These are phyloP conservation scores for Zapornia atra DNA, from an alignment of 2,113 vertebrate species.

Conservation along the genomic window DNA sequence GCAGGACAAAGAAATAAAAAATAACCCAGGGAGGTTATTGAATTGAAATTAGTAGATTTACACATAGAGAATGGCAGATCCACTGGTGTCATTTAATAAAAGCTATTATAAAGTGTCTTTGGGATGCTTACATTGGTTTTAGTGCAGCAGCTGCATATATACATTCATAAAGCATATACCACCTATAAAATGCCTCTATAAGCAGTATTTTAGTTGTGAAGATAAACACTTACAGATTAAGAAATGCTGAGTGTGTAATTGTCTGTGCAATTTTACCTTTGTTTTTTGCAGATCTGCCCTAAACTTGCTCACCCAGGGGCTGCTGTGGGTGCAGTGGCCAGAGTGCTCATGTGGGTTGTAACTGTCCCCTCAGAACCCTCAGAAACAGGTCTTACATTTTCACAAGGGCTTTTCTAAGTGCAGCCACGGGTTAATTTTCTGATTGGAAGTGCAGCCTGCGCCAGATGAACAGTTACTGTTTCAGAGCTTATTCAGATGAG, in stretches of 20 bases:
- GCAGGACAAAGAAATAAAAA: not conserved
- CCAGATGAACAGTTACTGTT: not conserved
- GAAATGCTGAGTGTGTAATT: not conserved
- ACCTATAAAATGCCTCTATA: not conserved
- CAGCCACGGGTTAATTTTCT: not conserved
- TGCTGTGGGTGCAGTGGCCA: not conserved
- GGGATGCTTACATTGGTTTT: not conserved
- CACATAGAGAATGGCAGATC: not conserved
- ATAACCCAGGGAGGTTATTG: not conserved
- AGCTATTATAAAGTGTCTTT: not conserved
- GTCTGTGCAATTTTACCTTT: not conserved
- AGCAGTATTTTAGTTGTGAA: not conserved
- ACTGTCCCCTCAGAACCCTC: not conserved
- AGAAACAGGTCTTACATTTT: not conserved
- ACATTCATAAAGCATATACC: not conserved
- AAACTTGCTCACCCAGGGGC: not conserved
- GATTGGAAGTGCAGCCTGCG: not conserved
- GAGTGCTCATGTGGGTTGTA: fast-evolving
- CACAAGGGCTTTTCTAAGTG: not conserved
- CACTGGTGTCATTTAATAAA: not conserved
- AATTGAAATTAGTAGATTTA: not conserved
- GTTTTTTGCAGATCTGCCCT: not conserved
- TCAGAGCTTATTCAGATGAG: not conserved
- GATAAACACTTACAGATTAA: not conserved
- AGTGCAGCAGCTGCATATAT: not conserved